These are phyloP conservation scores for Melinaea menophilus DNA, from an alignment of 2,888 invertebrate species.

Conservation along the genomic window DNA sequence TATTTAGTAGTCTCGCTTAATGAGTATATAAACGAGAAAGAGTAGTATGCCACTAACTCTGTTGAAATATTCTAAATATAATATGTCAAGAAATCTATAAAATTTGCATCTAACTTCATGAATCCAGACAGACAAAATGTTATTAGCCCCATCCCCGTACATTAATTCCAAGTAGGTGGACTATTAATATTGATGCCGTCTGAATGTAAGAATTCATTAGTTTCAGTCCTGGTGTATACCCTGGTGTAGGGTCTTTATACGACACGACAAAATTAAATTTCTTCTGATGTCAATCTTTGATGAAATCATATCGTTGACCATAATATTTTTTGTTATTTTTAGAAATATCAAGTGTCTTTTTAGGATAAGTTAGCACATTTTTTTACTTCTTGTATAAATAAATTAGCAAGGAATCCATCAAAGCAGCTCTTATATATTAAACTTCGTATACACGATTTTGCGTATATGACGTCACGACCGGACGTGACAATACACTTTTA, in stretches of 20 bases:
- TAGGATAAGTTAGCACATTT: no score
- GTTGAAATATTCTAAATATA: no score
- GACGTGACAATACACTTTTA: no score
- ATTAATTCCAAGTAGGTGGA: slow-evolving; percentile 2
- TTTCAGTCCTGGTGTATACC: slow-evolving; percentile 10
- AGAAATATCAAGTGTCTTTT: no score
- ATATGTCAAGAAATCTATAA: neutral
- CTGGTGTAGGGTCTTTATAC: slow-evolving; percentile 16
- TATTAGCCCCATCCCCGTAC: neutral
- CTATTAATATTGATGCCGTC: slow-evolving; percentile 5
- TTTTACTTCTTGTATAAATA: no score
- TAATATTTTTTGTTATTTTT: neutral
- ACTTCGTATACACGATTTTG: no score
- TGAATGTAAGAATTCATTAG: slow-evolving; percentile 8
- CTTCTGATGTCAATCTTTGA: slow-evolving; percentile 33
- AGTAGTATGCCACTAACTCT: no score
- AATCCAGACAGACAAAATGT: neutral
- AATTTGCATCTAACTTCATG: neutral
- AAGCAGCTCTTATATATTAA: neutral
- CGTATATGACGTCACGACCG: no score
- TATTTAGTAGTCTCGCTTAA: no score
- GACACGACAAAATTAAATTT: slow-evolving; percentile 44
- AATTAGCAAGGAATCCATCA: neutral
- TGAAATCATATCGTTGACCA: slow-evolving; percentile 21
- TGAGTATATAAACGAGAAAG: no score